A percentile compares a stretch with the other conserved stretches of the same genome.
These are phyloP conservation scores for Pteruthius melanotis DNA, from an alignment of 2,113 vertebrate species.

Conservation along the genomic window DNA sequence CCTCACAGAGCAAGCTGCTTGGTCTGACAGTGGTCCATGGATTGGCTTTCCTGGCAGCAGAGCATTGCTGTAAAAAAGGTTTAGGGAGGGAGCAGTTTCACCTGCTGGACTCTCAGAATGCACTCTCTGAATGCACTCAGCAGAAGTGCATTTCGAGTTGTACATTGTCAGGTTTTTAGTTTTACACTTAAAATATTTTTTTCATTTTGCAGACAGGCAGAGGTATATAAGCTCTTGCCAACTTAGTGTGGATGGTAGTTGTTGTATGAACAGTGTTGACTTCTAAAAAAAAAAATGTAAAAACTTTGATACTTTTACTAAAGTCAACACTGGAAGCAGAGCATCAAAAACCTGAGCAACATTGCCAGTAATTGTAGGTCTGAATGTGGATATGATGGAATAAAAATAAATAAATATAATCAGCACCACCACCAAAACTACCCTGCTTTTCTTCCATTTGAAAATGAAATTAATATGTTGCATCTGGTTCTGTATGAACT, in stretches of 20 bases:
- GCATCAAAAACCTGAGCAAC: background rate
- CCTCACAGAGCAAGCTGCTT: background rate
- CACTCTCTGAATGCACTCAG: no score
- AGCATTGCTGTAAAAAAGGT: background rate
- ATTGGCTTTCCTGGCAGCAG: background rate
- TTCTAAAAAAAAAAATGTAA: background rate
- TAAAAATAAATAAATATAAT: background rate
- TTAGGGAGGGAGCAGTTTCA: background rate
- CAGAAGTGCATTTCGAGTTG: background rate
- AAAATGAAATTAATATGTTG: background rate
- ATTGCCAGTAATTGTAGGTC: background rate
- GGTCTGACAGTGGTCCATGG: background rate
- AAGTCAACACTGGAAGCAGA: background rate
- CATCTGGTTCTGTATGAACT: background rate
- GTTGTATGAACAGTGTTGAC: background rate
- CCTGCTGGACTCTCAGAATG: rapidly evolving
- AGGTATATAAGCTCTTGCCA: background rate
- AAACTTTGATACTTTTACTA: background rate
- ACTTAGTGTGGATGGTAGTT: background rate
- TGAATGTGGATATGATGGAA: background rate
- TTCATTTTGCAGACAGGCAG: background rate
- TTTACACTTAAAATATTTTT: background rate
- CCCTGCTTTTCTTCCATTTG: background rate
- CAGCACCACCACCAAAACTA: background rate
- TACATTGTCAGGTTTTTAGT: background rate